These are phyloP conservation scores for Diadumene lineata DNA, from an alignment of 92 coral and sea anemone genomes.

Conservation along the genomic window DNA sequence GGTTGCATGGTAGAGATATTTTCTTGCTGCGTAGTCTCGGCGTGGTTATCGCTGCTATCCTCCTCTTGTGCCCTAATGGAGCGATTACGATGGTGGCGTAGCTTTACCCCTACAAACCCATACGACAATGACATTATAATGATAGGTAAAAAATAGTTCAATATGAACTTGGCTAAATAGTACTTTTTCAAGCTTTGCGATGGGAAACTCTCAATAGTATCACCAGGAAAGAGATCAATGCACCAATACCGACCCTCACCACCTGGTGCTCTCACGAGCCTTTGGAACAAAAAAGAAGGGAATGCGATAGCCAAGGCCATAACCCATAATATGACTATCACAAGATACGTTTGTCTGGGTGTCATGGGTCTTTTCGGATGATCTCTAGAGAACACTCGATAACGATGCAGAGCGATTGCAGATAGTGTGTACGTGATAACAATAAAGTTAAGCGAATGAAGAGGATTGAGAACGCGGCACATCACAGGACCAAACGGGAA, in stretches of 20 bases:
- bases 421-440: conserved; percentile 49
- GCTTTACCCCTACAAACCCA: conserved; percentile 45
- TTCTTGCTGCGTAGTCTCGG: conserved; percentile 30
- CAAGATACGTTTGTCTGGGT: conserved; percentile 1
- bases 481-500: conserved; percentile 11
- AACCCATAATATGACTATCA: conserved; percentile 38
- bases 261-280: not conserved
- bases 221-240: conserved; percentile 30
- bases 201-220: not conserved
- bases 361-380: not conserved
- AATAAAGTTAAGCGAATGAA: conserved; percentile 34
- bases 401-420: conserved; percentile 55
- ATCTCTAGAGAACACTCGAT: conserved; percentile 20
- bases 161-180: conserved; percentile 15
- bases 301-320: conserved; percentile 31
- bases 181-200: not conserved
- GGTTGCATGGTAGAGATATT: conserved; percentile 2
- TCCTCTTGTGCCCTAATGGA: conserved; percentile 22
- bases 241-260: conserved; percentile 12
- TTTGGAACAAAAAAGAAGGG: conserved; percentile 30
- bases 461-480: conserved; percentile 39
- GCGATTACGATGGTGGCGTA: conserved; percentile 31
- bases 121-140: conserved; percentile 47
- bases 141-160: conserved; percentile 45
- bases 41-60: conserved; percentile 11